These are phyloP conservation scores for Pseudorasbora parva DNA, from an alignment of 2,113 vertebrate genomes.

Conservation along the genomic window DNA sequence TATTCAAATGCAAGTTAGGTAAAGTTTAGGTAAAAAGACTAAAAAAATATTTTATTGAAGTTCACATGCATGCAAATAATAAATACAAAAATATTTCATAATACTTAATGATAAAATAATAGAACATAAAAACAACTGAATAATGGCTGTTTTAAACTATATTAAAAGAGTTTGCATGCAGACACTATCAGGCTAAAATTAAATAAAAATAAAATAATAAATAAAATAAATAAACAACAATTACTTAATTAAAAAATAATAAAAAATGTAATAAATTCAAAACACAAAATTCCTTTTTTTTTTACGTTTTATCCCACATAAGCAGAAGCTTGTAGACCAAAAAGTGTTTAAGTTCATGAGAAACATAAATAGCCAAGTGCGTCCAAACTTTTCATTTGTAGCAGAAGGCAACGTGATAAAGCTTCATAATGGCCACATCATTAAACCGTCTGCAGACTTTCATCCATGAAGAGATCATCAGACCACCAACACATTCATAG, in stretches of 20 bases:
- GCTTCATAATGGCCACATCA: not conserved
- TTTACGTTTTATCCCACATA: not conserved
- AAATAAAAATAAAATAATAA: not conserved
- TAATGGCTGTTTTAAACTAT: not conserved
- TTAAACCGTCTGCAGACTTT: not conserved
- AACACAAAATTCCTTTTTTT: too few species aligned
- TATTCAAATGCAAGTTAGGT: too few species aligned
- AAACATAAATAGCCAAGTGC: not conserved
- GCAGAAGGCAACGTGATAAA: not conserved
- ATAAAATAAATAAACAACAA: too few species aligned
- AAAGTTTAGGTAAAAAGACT: too few species aligned
- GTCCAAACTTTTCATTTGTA: not conserved
- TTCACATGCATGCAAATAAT: too few species aligned
- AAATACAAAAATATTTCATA: too few species aligned
- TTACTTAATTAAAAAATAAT: too few species aligned
- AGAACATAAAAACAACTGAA: not conserved
- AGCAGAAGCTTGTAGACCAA: not conserved
- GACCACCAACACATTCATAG: constrained; percentile 75
- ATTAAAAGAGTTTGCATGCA: not conserved
- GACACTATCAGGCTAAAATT: not conserved
- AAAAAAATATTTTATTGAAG: too few species aligned
- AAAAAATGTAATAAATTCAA: too few species aligned
- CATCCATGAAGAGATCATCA: constrained; percentile 62
- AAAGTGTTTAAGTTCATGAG: not conserved
- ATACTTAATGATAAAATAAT: too few species aligned